Base-by-base conservation (phyloP, 2,888 invertebrate species). In the Ectemnius lituratus region DNA sequence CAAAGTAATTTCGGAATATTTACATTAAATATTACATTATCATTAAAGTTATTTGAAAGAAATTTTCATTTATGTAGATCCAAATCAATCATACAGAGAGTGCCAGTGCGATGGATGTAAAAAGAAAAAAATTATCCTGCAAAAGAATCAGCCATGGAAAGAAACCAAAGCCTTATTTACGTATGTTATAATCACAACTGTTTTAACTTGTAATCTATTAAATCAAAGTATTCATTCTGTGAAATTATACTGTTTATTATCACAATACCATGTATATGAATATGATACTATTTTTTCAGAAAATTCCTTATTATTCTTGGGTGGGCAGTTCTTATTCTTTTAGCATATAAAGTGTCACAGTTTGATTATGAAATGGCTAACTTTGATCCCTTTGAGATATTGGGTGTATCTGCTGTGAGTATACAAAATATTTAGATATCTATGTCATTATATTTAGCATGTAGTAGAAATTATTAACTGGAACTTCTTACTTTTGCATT, bases 331-430 rank as follows among this genome's bases (percentile, higher is more conserved):
- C 93, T 98, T 83, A 93, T 94, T 68, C 94, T 97, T 75, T 92
- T 97, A 84, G 96, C 97, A 1, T 97, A 97, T 89, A 97, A 97
- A 92, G 97, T 97, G 49, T 98, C 98, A 0, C 97, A 98, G 91
- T 97, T 99, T 92, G 98, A 99, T 90, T 97, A 98, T 92, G 99
- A 99, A 92, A 97, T 98, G 95, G 97, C 97, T 6, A 99, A 99
- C 91, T 99, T 99, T 92, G 99, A 99, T 93, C 99, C 99, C 0
- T 99, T 97, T 92, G 97, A 97, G 90, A 99, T 99, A 88, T 93
- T 99, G 73, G 96, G 96, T 62, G 93, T 99, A 80, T 96, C 98
- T 67, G 93, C 96, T 75, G 95, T 95, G 90, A 92, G 92, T 90
- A 77, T 18, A 37, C 11, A 58, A 6, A 56, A 62, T 11, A 28